Base-by-base conservation (phyloP, 2,113 vertebrate species). In the Brachypteracias leptosomus region DNA sequence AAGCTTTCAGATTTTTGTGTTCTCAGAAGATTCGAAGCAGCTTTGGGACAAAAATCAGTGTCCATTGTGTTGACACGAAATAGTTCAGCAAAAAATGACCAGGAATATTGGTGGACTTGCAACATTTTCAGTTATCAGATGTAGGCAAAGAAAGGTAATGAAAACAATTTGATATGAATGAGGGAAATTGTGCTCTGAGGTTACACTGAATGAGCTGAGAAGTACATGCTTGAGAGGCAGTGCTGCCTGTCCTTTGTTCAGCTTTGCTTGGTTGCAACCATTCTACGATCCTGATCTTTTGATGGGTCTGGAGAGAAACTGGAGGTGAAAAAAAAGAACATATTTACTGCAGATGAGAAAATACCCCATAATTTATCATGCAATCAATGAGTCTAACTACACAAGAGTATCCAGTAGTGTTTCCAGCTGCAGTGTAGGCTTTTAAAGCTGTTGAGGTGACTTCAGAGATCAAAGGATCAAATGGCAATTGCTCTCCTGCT, bases 391-490 rank as follows among this genome's bases (percentile, higher is more conserved):
- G 28, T 47, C 21, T 63, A 21, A 80, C 28, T 59, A 5, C 65
- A 36, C 35, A 57, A 54, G 12, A 44, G 29, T 4, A 44, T 40
- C 47, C 54, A 51, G 74, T 66, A 26, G 76, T 1, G 28, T 46
- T 96, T 57, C 40, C 72, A 66, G 76, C 59, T 66, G 46, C 63
- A 70, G 72, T 11, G 35, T 46, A 36, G 55, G 31, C 80, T 94
- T 94, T 94, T 91, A 91, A 81, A 87, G 87, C 74, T 46, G 14
- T 25, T 42, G 42, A 85, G 83, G 85, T 72, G 88, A 93, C 85
- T 85, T 89, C 57, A 67, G 3, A 82, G 92, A 77, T 93, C 47
- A 72, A 44, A 78, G 85, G 87, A 78, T 81, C 74, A 85, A 89
- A 70, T 82, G 73, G 61, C 44, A 46, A 63, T 85, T 67, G 74